Conservation (phyloP, 1,140 invertebrate genomes). For the Drosophila cardini region DNA sequence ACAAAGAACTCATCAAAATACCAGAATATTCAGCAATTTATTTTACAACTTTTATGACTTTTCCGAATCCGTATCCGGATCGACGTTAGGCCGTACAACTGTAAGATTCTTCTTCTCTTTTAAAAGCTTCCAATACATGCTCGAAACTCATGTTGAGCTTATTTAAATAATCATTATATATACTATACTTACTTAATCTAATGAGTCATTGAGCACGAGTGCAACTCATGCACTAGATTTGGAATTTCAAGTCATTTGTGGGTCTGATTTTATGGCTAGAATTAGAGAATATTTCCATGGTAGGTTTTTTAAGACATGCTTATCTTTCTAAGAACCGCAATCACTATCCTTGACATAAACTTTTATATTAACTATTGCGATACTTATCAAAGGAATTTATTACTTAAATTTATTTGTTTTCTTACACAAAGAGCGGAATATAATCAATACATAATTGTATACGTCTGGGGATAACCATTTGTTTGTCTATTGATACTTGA, state of each 20-base stretch:
- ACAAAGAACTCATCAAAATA: constrained; percentile 22
- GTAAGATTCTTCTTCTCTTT: neutral
- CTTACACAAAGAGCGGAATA: too few species aligned
- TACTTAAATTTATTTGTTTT: too few species aligned
- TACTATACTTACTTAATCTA: neutral
- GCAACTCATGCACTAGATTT: neutral
- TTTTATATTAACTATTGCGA: too few species aligned
- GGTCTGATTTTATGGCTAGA: neutral
- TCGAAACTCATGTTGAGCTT: neutral
- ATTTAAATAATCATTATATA: neutral
- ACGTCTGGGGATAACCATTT: too few species aligned
- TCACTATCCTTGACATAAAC: too few species aligned
- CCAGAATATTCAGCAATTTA: constrained; percentile 26
- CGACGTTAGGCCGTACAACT: neutral
- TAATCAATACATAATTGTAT: too few species aligned
- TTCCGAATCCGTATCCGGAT: neutral
- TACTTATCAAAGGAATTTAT: too few species aligned
- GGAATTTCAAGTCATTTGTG: neutral
- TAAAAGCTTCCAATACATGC: neutral
- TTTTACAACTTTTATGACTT: constrained; percentile 2
- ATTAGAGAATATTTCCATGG: too few species aligned
- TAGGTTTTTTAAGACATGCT: too few species aligned
- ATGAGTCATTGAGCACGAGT: neutral
- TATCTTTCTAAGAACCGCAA: too few species aligned
- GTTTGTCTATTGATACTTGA: too few species aligned